Evolutionary conservation across 2,888 invertebrate species (phyloP), one percentile per base, ranked within the genome.

Genomic region (Catocala sponsa): DNA sequence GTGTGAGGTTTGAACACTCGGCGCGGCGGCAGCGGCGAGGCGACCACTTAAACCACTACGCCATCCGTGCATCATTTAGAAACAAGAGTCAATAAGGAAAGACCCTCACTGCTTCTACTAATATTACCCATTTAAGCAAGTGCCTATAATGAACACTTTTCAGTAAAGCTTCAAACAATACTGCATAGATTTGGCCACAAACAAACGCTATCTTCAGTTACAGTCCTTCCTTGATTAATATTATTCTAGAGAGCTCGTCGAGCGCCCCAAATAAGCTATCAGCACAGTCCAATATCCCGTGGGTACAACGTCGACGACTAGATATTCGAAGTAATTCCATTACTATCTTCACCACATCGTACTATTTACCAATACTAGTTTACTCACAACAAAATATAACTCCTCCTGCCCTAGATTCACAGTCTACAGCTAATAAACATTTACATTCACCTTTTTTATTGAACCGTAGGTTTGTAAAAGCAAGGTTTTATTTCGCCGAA

Each of bases 401-500:
- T 56, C 46, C n/a, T 55, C 54, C 32, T 59, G 55, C 6, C 66
- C 63, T 64, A 64, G 59, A 62, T 60, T 71, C 42, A 42, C 57
- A 62, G 59, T 60, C 48, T 41, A 64, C 57, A 53, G 33, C 57
- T 55, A 63, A 43, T 25, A 25, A 25, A 25, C 25, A 25, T 25
- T 25, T 57, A 57, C 57, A 53, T 44, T 55, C 51, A 51, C 41
- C 38, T 59, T 65, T 59, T 73, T 74, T 65, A 59, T 69, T 51
- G 33, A 53, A 25, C 55, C 51, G 44, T 11, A 54, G 56, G 33
- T 67, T 62, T 70, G 63, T 44, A 66, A 35, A 72, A 33, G 63
- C 11, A 41, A 2, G 35, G 51, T 49, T 70, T 66, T 63, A 70
- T 70, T 63, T 73, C 25, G 38, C 49, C 51, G 43, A 41, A 44